Conservation (phyloP, 92 coral and sea anemone genomes). For the Blastomussa wellsi region DNA sequence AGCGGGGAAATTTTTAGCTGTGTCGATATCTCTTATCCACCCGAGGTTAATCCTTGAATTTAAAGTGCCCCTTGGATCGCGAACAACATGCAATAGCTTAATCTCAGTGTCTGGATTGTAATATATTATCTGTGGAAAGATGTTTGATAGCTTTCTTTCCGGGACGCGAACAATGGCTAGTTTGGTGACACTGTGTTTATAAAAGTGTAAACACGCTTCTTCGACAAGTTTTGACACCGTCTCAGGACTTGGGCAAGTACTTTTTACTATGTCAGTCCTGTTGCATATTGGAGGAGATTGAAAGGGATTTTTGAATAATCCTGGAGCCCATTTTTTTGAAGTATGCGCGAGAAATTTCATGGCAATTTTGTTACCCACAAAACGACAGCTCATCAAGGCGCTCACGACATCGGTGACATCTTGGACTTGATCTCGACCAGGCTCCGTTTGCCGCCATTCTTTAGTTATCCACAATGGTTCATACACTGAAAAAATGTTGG, state of each 20-base stretch:
- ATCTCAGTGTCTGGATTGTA: conserved; percentile 49
- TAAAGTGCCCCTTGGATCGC: conserved; percentile 59
- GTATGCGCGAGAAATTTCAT: conserved; percentile 23
- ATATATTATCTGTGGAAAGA: conserved; percentile 40
- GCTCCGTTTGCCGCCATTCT: conserved; percentile 13
- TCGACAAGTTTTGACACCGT: conserved; percentile 25
- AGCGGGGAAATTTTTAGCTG: conserved; percentile 4
- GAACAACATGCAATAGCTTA: conserved; percentile 56
- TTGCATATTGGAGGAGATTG: conserved; percentile 48
- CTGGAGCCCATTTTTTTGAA: conserved; percentile 35
- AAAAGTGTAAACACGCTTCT: conserved; percentile 21
- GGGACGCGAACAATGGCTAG: conserved; percentile 57
- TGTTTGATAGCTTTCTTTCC: conserved; percentile 43
- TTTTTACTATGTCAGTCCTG: background rate
- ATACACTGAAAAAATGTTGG: conserved; percentile 34
- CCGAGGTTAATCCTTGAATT: conserved; percentile 48
- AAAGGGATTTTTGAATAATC: conserved; percentile 35
- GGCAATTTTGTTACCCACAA: conserved; percentile 12
- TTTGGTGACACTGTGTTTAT: conserved; percentile 52
- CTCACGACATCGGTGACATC: conserved; percentile 25
- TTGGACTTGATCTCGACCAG: background rate
- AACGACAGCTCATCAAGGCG: conserved; percentile 35
- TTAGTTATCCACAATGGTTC: conserved; percentile 51
- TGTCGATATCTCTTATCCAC: conserved; percentile 36
- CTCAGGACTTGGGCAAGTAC: conserved; percentile 12